Conservation (phyloP, 1,140 invertebrate species). For the Pomacea maculata region DNA sequence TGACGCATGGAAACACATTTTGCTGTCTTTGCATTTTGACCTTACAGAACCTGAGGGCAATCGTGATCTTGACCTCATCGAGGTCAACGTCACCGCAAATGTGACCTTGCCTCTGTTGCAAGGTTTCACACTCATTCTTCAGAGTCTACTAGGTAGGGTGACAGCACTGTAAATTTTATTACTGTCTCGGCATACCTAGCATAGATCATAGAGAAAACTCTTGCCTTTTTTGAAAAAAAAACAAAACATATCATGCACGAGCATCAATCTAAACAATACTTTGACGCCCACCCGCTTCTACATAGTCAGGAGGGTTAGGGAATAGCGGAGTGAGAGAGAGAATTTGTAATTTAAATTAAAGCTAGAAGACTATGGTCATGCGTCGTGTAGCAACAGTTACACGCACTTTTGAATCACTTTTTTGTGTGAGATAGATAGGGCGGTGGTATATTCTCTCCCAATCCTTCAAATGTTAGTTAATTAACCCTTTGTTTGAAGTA, state of each 20-base stretch:
- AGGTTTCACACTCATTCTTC: slow-evolving; percentile 21
- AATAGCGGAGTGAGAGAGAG: background rate
- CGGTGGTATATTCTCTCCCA: background rate
- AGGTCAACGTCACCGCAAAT: slow-evolving; percentile 24
- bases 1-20: slow-evolving; percentile 22
- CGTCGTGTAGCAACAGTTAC: background rate
- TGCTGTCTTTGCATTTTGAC: slow-evolving; percentile 24
- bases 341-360: background rate
- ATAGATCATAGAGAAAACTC: background rate
- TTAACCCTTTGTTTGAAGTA: background rate
- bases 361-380: background rate
- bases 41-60: slow-evolving; percentile 28
- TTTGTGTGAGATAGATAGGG: background rate
- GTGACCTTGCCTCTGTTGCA: slow-evolving; percentile 20
- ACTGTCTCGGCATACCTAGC: background rate
- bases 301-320: background rate
- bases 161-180: background rate
- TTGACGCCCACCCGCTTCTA: no score
- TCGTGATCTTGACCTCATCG: slow-evolving; percentile 20
- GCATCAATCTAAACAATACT: background rate
- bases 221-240: background rate
- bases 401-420: background rate
- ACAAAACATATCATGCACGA: background rate
- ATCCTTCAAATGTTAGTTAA: background rate
- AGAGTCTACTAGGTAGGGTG: slow-evolving; percentile 20